These are phyloP conservation scores for Cinclus cinclus DNA, from an alignment of 2,113 vertebrate species.

Conservation along the genomic window DNA sequence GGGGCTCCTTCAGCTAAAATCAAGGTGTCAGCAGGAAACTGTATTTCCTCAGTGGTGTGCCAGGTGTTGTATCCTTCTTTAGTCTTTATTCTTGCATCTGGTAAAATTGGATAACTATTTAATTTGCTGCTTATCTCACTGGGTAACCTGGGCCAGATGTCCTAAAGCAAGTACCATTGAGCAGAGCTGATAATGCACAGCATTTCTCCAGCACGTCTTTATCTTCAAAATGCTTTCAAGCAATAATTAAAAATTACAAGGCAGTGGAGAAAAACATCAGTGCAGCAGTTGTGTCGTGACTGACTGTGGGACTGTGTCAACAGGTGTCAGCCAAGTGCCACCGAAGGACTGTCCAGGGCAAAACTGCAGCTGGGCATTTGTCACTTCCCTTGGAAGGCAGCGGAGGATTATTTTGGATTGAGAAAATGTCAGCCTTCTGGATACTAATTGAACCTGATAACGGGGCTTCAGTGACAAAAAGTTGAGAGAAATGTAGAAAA, in stretches of 20 bases:
- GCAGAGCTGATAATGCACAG: background rate
- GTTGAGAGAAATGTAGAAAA: background rate
- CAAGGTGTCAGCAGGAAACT: background rate
- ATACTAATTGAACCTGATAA: background rate
- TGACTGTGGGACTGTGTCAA: background rate
- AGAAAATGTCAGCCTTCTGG: background rate
- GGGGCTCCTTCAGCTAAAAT: background rate
- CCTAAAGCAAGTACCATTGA: background rate
- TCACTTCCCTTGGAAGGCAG: background rate
- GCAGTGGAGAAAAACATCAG: background rate
- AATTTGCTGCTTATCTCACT: background rate
- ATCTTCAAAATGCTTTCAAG: background rate
- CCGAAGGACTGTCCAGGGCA: background rate
- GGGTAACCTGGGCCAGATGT: background rate
- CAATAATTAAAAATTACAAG: background rate
- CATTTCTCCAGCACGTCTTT: background rate
- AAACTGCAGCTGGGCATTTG: background rate
- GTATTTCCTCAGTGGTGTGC: background rate
- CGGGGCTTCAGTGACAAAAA: background rate
- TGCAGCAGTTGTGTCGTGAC: background rate
- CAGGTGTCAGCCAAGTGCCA: slow-evolving; percentile 64
- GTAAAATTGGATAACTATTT: background rate
- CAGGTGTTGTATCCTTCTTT: background rate
- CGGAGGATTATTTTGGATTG: background rate
- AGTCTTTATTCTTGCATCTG: background rate